Conservation (phyloP, 2,888 invertebrate species). For the Rapana venosa region DNA sequence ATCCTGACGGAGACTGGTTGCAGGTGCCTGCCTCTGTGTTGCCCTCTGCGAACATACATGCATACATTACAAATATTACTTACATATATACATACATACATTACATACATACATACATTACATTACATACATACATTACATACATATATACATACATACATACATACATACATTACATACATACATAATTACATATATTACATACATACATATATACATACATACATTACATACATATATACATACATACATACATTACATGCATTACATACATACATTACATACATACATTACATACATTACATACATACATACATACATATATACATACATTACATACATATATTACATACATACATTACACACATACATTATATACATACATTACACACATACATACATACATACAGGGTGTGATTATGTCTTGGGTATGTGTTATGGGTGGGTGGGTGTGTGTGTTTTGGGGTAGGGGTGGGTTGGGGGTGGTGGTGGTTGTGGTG, state of each 20-base stretch:
- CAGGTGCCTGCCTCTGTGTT: not conserved
- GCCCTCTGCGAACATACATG: not conserved
- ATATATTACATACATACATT: too few relatives aligned
- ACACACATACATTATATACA: not conserved
- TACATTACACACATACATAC: not conserved
- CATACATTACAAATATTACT: not conserved
- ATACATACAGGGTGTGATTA: too few relatives aligned
- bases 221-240: too few relatives aligned
- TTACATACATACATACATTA: not conserved
- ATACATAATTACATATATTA: not conserved
- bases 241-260: too few relatives aligned
- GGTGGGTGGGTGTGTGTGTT: too few relatives aligned
- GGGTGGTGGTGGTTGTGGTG: too few relatives aligned
- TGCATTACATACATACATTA: not conserved
- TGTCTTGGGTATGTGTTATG: too few relatives aligned
- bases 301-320: not conserved
- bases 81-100: not conserved
- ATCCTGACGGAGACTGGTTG: not conserved
- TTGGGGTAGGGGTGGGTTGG: too few relatives aligned
- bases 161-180: not conserved
- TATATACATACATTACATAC: too few relatives aligned
- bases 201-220: too few relatives aligned
- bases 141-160: not conserved
- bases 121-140: not conserved
- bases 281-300: not conserved